A percentile compares a stretch with the other conserved stretches of the same genome.
These are phyloP conservation scores for Tetragonula carbonaria DNA, from an alignment of 2,888 invertebrate species.

Conservation along the genomic window DNA sequence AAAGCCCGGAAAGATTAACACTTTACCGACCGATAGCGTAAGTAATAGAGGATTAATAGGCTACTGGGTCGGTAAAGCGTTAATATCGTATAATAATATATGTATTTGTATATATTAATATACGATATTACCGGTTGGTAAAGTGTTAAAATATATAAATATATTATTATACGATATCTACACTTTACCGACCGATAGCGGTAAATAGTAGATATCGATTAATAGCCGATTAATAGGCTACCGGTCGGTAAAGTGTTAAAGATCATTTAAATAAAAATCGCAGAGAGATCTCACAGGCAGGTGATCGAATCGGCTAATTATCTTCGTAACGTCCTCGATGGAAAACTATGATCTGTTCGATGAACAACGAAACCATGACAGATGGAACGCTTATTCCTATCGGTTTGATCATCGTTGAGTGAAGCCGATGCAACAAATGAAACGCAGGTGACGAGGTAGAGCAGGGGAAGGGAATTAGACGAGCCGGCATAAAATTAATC, in stretches of 20 bases:
- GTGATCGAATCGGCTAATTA: background rate
- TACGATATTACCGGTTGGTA: no score
- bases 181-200: no score
- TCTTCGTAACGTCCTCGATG: background rate
- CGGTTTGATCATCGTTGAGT: background rate
- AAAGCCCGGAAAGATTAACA: background rate
- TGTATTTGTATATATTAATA: no score
- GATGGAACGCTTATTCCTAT: background rate
- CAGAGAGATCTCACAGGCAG: background rate
- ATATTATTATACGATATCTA: no score
- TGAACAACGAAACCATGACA: background rate
- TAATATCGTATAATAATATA: no score
- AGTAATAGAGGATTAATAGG: no score
- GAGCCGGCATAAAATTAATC: slow-evolving; percentile 49
- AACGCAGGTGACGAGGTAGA: background rate
- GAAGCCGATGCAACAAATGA: slow-evolving; percentile 2
- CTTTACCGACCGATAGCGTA: no score
- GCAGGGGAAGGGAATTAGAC: slow-evolving; percentile 8
- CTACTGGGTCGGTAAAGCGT: no score
- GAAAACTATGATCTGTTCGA: background rate
- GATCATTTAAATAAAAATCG: background rate
- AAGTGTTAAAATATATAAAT: no score
- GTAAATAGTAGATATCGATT: no score
- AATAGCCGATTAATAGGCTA: no score
- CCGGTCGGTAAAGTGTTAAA: no score